Base-by-base conservation (phyloP, 2,888 invertebrate genomes). In the Lochmaea capreae region DNA sequence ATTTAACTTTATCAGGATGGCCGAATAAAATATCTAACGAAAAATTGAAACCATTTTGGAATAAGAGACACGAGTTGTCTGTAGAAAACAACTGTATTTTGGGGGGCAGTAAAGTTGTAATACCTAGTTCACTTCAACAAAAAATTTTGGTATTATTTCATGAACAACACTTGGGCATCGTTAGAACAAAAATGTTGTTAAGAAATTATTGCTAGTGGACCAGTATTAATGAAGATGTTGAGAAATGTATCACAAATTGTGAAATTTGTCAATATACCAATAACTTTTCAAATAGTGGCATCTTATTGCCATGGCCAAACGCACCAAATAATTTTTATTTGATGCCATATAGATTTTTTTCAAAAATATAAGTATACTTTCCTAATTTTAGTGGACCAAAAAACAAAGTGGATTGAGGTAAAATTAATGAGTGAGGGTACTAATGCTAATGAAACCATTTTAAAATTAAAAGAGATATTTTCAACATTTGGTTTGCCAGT, bases 371-470 rank as follows among this genome's bases (percentile, higher is more conserved):
- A 59, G 14, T 43, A 12, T 14, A 67, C 61, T 46, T 76, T 77
- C 67, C 66, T 78, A 46, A 72, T 79, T 46, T 52, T 76, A 11
- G 70, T 76, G 16, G 76, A 80, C 67, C 46, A 67, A 58, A 71
- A 59, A 69, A 77, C 74, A 18, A 79, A 76, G 67, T 79, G 79
- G 79, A 43, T 80, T 22, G 77, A 79, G 39, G 77, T 77, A 12
- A 72, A 78, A 65, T 42, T 78, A 26, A 78, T 78, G 76, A 54
- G 62, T 22, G 42, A 52, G 3, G 74, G 69, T 14, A 78, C 73
- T 22, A 75, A 63, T 59, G 78, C 75, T 3, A 14, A 18, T 26
- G 68, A 76, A 57, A 70, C 16, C 8, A 78, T 80, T 42, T 33
- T 22, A 22, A 75, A 76, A 58, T 57, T 77, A 42, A 76, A 73